Percentiles rank a stretch among this genome's conserved stretches.
Conservation (phyloP, 2,797 vertebrate species). For the Clarias pachynema region DNA sequence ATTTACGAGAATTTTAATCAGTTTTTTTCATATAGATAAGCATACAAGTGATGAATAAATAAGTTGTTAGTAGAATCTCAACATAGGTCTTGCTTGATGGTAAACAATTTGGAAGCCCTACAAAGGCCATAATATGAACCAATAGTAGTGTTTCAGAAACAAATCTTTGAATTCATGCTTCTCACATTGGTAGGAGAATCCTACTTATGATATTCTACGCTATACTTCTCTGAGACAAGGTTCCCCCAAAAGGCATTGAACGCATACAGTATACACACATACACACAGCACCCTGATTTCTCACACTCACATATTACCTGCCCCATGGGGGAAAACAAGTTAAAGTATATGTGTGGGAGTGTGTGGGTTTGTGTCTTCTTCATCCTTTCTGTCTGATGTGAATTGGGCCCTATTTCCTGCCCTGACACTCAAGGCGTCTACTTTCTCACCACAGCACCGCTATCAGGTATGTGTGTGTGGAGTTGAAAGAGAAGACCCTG, state of each 20-base stretch:
- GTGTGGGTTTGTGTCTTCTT: constrained; percentile 1
- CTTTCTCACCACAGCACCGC: constrained; percentile 43
- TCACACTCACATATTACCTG: not conserved
- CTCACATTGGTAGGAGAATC: not conserved
- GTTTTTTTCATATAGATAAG: not conserved
- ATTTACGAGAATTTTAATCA: not conserved
- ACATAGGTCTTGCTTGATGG: not conserved
- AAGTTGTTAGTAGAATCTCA: not conserved
- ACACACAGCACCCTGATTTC: not conserved
- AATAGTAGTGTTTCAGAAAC: not conserved
- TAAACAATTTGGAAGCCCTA: not conserved
- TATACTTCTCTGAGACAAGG: not conserved
- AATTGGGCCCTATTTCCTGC: constrained; percentile 53
- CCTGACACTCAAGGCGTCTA: constrained; percentile 35
- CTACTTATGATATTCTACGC: not conserved
- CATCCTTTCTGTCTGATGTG: constrained; percentile 41
- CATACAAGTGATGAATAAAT: too few species aligned
- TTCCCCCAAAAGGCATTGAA: not conserved
- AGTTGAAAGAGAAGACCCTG: constrained; percentile 20
- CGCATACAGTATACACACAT: not conserved
- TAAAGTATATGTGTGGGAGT: not conserved
- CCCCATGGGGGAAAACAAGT: not conserved
- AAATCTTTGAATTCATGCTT: not conserved
- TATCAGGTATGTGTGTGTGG: constrained; percentile 35
- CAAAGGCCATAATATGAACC: not conserved